Conservation (phyloP, 2,113 vertebrate genomes). For the Natator depressus region DNA sequence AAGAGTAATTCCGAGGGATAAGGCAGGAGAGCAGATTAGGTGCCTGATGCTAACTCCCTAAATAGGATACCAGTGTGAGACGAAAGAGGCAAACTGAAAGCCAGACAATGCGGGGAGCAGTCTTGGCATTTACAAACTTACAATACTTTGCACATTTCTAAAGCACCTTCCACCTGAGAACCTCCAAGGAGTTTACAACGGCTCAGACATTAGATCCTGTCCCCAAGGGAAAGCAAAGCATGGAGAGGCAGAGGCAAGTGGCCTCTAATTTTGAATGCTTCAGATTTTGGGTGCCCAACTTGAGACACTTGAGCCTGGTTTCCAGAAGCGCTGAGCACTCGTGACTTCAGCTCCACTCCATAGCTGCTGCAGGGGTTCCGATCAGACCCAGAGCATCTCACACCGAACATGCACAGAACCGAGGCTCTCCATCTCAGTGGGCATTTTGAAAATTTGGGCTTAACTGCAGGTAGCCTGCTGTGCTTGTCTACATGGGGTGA, state of each 20-base stretch:
- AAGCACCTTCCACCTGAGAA: neutral
- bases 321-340: neutral
- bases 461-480: neutral
- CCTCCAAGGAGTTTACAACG: neutral
- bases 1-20: neutral
- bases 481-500: neutral
- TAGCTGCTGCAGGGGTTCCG: neutral
- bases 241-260: neutral
- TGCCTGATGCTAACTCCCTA: neutral
- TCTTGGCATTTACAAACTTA: neutral
- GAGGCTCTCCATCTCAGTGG: neutral
- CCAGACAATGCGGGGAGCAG: neutral
- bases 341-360: neutral
- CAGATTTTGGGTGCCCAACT: neutral
- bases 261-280: neutral
- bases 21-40: neutral
- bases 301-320: neutral
- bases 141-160: neutral
- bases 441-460: neutral
- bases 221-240: neutral
- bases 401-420: neutral
- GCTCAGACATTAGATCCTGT: neutral
- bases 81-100: neutral
- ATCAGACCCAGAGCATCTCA: neutral
- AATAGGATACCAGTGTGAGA: neutral